Conservation (phyloP, 2,113 vertebrate species). For the Marmota monax region DNA sequence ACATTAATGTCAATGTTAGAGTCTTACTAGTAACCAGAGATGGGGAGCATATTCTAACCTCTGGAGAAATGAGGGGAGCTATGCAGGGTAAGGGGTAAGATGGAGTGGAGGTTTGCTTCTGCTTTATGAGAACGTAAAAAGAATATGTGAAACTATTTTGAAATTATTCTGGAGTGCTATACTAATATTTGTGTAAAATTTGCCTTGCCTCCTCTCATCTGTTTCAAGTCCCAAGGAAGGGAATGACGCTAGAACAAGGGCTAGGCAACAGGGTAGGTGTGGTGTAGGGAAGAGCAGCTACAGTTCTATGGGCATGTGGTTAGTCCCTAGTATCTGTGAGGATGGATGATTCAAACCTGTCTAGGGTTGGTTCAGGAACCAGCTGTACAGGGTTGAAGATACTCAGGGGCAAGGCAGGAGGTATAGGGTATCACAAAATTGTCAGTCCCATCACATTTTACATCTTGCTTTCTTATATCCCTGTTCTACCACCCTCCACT, state of each 20-base stretch:
- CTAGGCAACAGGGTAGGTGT: background rate
- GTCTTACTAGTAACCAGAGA: background rate
- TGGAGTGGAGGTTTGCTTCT: background rate
- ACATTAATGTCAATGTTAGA: background rate
- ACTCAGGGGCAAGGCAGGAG: background rate
- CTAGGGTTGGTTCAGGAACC: background rate
- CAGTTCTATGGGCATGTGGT: accelerated
- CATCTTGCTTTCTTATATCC: background rate
- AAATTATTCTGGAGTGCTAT: background rate
- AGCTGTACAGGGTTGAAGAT: background rate
- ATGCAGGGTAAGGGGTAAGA: background rate
- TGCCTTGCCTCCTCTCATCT: background rate
- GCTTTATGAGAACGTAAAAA: background rate
- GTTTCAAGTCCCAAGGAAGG: background rate
- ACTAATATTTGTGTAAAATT: background rate
- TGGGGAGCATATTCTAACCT: background rate
- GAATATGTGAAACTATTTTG: background rate
- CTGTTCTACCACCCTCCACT: background rate
- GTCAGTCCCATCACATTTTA: background rate
- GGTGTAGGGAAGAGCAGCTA: background rate
- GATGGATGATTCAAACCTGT: background rate
- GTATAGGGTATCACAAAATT: accelerated
- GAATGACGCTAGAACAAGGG: background rate
- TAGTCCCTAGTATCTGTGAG: background rate
- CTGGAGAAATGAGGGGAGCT: background rate